Evolutionary conservation across 2,888 invertebrate species (phyloP), one percentile per base, ranked within the genome.

Genomic region (Busseola fusca): DNA sequence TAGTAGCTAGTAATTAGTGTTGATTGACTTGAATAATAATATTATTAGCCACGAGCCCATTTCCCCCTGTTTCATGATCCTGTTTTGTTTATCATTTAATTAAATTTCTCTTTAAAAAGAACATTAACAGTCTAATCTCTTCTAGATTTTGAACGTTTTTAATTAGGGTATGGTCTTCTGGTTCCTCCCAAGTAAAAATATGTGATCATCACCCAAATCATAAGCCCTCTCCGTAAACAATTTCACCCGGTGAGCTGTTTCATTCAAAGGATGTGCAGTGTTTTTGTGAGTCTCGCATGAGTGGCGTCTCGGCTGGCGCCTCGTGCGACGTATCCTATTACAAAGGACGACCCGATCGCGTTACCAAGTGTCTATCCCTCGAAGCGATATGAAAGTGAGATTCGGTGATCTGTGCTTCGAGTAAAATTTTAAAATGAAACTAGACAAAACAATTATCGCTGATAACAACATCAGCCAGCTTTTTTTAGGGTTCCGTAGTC

Each of bases 211-310:
- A 21, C 14, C 16, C n/a, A 54, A 54, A 54, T 54, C 16, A n/a
- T 30, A 50, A 50, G 27, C n/a, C 34, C 21, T 40, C 34, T n/a
- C 42, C 27, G 42, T 60, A 25, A 66, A 77, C 60, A 27, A 66
- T 64, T 66, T 64, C 12, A 21, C 12, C 50, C 56, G 64, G 71
- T 72, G 64, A 83, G 67, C 69, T 78, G 73, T 74, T 85, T n/a
- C n/a, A 72, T 69, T 76, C 71, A 66, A 80, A 81, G 82, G 80
- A 84, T 80, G 78, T 85, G 82, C 82, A 64, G 79, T 82, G 86
- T 84, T 84, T 84, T 84, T 84, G 71, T 84, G 52, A n/a, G 72
- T 34, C 68, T 75, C 68, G 77, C 79, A 77, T 81, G 82, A 85
- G 72, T 76, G 86, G 69, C 72, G 80, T 65, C 65, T 45, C 83